Evolutionary conservation across 2,888 invertebrate species (phyloP), one percentile per base, ranked within the genome.

Genomic region (Nomada ferruginata): DNA sequence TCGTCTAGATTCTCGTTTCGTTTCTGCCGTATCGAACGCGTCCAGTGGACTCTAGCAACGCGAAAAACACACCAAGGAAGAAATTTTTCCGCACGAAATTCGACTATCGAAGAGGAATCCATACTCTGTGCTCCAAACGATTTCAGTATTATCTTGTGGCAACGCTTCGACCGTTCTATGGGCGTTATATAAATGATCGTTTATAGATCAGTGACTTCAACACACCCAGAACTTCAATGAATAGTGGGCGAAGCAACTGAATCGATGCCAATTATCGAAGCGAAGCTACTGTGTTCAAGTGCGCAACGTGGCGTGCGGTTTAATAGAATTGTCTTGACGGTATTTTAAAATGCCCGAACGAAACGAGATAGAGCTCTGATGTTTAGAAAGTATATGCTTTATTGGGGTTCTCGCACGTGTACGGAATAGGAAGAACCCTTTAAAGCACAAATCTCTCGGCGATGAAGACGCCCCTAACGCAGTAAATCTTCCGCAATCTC

Each of bases 401-500:
- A n/a, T 52, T 18, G 9, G 23, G 23, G 20, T 47, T 5, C 11
- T 1, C 5, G 26, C 29, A 18, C 29, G 63, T 80, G 75, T 47
- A 29, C 60, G 36, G 82, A 75, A 76, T 81, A 76, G 76, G 52
- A 72, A 36, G 61, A 64, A 70, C 36, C 79, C 65, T 73, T 84
- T 77, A 71, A 76, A 78, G 59, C 71, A 59, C 50, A 73, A 87
- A 85, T 76, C 71, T 76, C 60, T 52, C 72, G 53, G 64, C 83
- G 72, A 87, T 76, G 79, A 87, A 76, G 72, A 61, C 68, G 26
- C 69, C 26, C 42, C 50, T 61, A 72, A 66, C 76, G 47, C 68
- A 70, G 68, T 79, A 83, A 83, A 87, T 81, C 85, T 81, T 68
- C 68, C 64, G 36, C 75, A 73, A 87, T 87, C 87, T 87, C 78